Evolutionary conservation across 2,113 vertebrate genomes (phyloP), one percentile per base, ranked within the genome.

Genomic region (Enhydra lutris): DNA sequence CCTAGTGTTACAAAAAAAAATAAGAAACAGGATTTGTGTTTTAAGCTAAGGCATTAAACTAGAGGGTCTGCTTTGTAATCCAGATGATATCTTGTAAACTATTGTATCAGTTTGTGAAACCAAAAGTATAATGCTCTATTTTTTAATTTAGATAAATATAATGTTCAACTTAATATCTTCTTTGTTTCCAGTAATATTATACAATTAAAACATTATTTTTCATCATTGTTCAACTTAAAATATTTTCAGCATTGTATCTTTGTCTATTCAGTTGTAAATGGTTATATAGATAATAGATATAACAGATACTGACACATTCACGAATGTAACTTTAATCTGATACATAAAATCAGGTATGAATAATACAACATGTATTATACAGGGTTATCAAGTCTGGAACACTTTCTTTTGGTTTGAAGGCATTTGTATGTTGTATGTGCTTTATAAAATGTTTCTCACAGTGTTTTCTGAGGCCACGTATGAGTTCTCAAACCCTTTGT

Each of bases 101-200:
- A 17, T 7, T 74, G 0, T 63, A 20, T 69, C 4, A 55, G 39
- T 83, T 74, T 89, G 11, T 7, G 31, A 80, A 73, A 61, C 17
- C 14, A 17, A 61, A 95, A 86, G 15, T n/a, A 45, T 7, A 39
- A 61, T 39, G 24, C 21, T 6, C 13, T 78, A 0, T 74, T 84
- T 96, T 92, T 10, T 45, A 82, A 78, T 86, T 81, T 93, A 91
- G 29, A 39, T 50, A n/a, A 91, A 18, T 76, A 74, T 15, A 29
- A 39, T 61, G 2, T 11, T 89, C 8, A 23, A 36, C n/a, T 76
- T 29, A 29, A 31, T 76, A 69, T 23, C 29, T 91, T 91, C 3
- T 55, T 78, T 24, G 1, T 34, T 80, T 81, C 76, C 9, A 96
- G 6, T 42, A 67, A 84, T 61, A 23, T 34, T 6, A 4, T 42